Percentiles rank a stretch among this genome's conserved stretches.
phyloP scores from a whole-genome alignment of 2,113 vertebrate species.

The Tragelaphus buxtoni region DNA sequence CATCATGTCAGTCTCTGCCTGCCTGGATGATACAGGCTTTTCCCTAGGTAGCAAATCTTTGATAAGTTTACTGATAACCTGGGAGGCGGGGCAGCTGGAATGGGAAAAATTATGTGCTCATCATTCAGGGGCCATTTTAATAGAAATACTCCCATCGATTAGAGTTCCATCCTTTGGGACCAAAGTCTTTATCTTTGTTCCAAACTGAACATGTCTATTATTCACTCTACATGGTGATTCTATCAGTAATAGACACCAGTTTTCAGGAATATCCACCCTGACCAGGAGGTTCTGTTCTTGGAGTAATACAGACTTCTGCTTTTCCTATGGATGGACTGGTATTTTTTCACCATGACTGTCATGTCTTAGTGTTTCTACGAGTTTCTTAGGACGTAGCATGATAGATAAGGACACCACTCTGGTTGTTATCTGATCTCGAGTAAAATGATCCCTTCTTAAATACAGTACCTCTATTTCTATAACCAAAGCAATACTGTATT shows the following conservation, averaged over 20 bases:
- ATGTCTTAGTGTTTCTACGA: background rate
- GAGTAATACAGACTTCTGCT: background rate
- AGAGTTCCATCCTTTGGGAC: background rate
- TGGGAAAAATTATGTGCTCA: background rate
- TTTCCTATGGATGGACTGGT: rapidly evolving
- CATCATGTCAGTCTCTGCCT: background rate
- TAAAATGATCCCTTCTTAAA: background rate
- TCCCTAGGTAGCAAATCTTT: background rate
- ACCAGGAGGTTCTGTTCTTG: background rate
- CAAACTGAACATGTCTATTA: background rate
- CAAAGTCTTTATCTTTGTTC: background rate
- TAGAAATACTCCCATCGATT: background rate
- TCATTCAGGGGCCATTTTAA: background rate
- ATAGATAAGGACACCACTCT: background rate
- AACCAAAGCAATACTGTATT: background rate
- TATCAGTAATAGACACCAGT: background rate
- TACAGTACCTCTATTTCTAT: background rate
- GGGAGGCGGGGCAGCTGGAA: background rate
- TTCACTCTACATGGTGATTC: background rate
- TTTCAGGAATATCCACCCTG: background rate
- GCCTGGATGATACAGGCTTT: background rate
- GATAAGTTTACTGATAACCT: background rate
- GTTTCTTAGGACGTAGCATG: background rate
- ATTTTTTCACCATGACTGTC: background rate
- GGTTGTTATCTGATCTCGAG: background rate